Evolutionary conservation across 53 echinoderm and acorn worm species (phyloP).

Genomic region (Echinarachnius parma): DNA sequence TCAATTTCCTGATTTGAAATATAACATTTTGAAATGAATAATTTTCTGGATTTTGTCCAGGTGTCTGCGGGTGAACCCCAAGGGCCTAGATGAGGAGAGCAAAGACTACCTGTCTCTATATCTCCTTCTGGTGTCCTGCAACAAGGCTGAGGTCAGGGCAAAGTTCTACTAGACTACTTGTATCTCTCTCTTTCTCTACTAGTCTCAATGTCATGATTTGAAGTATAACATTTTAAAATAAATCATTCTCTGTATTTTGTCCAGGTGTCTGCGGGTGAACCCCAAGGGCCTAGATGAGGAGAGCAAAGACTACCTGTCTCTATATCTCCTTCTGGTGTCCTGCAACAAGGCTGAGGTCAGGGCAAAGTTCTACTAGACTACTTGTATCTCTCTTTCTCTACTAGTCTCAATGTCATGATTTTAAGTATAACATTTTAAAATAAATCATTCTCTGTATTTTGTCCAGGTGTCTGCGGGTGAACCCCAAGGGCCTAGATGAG

Average conservation of each 20-base stretch:
- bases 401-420: slow-evolving; percentile 90
- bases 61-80: slow-evolving; percentile 98
- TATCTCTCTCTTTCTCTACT: too few relatives aligned
- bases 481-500: slow-evolving; percentile 97
- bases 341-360: slow-evolving; percentile 95
- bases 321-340: slow-evolving; percentile 83
- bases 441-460: too few relatives aligned
- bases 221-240: too few relatives aligned
- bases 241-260: too few relatives aligned
- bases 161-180: slow-evolving; percentile 98
- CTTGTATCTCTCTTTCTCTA: too few relatives aligned
- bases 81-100: slow-evolving; percentile 97
- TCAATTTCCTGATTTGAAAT: too few relatives aligned
- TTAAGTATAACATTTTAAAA: not conserved
- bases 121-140: slow-evolving; percentile 82
- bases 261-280: slow-evolving; percentile 97
- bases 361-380: slow-evolving; percentile 97
- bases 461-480: slow-evolving; percentile 98
- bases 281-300: slow-evolving; percentile 99
- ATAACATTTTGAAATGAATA: too few relatives aligned
- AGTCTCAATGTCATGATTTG: slow-evolving; percentile 91
- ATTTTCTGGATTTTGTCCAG: too few relatives aligned
- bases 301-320: slow-evolving; percentile 95
- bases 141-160: slow-evolving; percentile 93
- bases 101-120: slow-evolving; percentile 96